Conservation (phyloP, 2,888 invertebrate genomes). For the Eugnorisma glareosa region DNA sequence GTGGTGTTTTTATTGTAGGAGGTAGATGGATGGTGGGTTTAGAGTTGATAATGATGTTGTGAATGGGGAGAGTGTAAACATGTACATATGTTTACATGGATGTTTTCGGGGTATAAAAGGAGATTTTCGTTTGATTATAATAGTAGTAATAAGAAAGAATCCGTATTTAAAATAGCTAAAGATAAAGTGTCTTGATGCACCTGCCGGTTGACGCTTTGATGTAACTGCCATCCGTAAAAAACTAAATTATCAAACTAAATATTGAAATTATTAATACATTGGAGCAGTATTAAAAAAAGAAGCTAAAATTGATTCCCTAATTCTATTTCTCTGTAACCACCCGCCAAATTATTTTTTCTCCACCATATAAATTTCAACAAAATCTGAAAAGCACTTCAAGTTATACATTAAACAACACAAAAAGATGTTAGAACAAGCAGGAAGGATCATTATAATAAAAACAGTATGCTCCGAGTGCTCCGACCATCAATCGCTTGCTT, state of each 20-base stretch:
- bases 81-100: no score
- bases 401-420: background rate
- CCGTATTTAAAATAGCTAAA: background rate
- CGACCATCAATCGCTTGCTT: conserved; percentile 13
- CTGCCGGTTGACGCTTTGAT: no score
- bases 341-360: background rate
- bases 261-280: background rate
- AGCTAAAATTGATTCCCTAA: background rate
- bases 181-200: no score
- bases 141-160: background rate
- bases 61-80: no score
- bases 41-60: background rate
- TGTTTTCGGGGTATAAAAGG: background rate
- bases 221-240: no score
- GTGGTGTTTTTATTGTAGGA: conserved; percentile 18
- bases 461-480: conserved; percentile 12
- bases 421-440: background rate
- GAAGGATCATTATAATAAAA: conserved; percentile 42
- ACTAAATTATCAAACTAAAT: no score
- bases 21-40: conserved; percentile 2
- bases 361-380: background rate
- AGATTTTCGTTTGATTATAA: background rate
- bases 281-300: background rate
- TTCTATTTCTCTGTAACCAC: background rate
- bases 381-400: background rate